These are phyloP conservation scores for Lycaon pictus DNA, from an alignment of 2,113 vertebrate species.

Conservation along the genomic window DNA sequence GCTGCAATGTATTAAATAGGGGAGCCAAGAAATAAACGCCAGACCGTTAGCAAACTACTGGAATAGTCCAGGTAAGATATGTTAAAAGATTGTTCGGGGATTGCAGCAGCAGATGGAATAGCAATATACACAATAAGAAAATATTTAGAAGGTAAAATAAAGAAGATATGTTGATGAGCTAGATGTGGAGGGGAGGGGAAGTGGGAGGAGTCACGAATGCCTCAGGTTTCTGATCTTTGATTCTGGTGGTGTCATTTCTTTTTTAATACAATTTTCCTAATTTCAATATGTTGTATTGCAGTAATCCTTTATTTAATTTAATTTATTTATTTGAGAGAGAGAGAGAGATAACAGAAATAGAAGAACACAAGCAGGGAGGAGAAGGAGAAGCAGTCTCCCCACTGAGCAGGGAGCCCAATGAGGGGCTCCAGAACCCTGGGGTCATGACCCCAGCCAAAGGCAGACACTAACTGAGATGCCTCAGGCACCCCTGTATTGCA, in stretches of 20 bases:
- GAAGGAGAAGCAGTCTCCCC: no score
- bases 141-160: neutral
- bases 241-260: neutral
- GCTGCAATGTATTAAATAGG: neutral
- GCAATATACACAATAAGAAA: neutral
- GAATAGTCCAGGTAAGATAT: neutral
- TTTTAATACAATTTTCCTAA: neutral
- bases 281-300: neutral
- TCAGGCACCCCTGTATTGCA: neutral
- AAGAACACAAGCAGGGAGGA: no score
- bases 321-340: no score
- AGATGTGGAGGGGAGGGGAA: neutral
- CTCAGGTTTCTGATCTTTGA: neutral
- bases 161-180: neutral
- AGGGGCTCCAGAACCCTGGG: no score
- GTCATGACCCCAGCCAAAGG: no score
- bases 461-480: no score
- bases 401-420: no score
- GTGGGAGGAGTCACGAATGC: neutral
- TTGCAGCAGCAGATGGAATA: neutral
- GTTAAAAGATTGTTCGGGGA: neutral
- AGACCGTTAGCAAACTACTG: neutral
- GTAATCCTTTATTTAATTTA: neutral
- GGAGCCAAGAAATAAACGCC: neutral
- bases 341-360: no score